Base-by-base conservation (phyloP, 1,140 invertebrate genomes). In the Heliconius congener region DNA sequence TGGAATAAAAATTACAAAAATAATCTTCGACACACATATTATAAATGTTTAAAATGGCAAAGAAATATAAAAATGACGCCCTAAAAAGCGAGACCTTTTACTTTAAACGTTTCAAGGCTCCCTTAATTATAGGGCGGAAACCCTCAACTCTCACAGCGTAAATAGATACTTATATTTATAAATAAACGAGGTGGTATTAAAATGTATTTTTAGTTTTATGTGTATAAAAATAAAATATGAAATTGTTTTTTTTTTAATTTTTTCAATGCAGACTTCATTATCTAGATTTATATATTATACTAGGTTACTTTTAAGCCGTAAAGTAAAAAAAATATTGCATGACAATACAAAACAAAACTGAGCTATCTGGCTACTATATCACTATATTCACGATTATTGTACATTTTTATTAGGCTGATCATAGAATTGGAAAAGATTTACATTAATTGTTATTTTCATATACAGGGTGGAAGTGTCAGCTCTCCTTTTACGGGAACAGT, bases 71-170 rank as follows among this genome's bases (percentile, higher is more conserved):
- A 66, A 30, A 60, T 60, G 55, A 8, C 9, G n/a, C 19, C 3
- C 9, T 30, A 30, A 16, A 66, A 30, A 66, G 23, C 23, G 30
- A 66, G 60, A 66, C 23, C 60, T 66, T 66, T 66, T 16, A 30
- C 60, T 66, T 66, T 27, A 66, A 57, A 30, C 23, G 60, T 66
- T 60, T 66, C 23, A 66, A 66, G 60, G 60, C 60, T 30, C 23
- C 60, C n/a, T 52, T 74, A 74, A 74, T 74, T 74, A 57, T 42
- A 55, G 30, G 46, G 52, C 73, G 73, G 73, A 74, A 74, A 74
- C 27, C 8, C 73, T 74, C 52, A 74, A 74, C 73, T 50, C 73
- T 52, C 52, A 57, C 52, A 34, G 27, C 16, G 23, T 55, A 19
- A 74, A 57, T 66, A 30, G 27, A 27, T 66, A 66, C 60, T 23